Evolutionary conservation across 2,113 vertebrate genomes (phyloP).

Genomic region (Pantherophis guttatus): DNA sequence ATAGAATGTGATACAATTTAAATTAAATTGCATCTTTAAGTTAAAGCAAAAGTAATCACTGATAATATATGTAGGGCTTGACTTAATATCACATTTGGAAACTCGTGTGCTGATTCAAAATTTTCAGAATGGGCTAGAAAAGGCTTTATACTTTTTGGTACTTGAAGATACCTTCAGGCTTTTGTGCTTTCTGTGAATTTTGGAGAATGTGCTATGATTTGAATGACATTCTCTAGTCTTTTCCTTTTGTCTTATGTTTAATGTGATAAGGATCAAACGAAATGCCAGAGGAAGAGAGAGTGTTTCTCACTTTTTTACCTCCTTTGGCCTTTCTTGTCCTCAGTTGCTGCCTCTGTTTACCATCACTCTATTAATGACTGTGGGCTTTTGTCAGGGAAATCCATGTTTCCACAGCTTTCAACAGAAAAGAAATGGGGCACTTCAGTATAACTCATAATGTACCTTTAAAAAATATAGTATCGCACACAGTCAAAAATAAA

Average conservation of each 20-base stretch:
- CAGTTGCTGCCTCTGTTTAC: background rate
- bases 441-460: background rate
- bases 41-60: background rate
- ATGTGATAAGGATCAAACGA: background rate
- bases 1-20: background rate
- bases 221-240: background rate
- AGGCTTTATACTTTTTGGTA: background rate
- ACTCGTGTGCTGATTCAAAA: background rate
- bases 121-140: background rate
- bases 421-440: background rate
- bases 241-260: background rate
- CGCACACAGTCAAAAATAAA: background rate
- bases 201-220: background rate
- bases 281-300: background rate
- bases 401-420: background rate
- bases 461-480: background rate
- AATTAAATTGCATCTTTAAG: background rate
- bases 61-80: background rate
- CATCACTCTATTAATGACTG: background rate
- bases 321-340: background rate
- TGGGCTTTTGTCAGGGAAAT: background rate
- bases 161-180: background rate
- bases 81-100: background rate
- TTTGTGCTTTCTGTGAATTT: background rate
- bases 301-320: background rate